A percentile compares a stretch with the other conserved stretches of the same genome.
These are phyloP conservation scores for Zaprionus capensis DNA, from an alignment of 1,140 invertebrate genomes.

Conservation along the genomic window DNA sequence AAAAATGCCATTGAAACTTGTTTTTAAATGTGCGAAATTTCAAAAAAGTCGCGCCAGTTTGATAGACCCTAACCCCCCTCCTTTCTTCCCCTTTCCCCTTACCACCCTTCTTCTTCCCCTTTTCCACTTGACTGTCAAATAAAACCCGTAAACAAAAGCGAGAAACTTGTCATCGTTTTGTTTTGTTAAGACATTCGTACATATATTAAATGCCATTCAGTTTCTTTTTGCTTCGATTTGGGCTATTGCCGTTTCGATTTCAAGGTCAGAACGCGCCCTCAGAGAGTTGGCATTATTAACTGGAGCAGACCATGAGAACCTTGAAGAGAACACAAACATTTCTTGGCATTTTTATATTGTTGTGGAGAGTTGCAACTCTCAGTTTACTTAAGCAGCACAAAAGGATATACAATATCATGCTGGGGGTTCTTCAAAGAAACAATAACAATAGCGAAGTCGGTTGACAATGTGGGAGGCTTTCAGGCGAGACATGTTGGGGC, in stretches of 20 bases:
- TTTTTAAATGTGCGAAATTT: constrained; percentile 67
- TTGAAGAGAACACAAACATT: constrained; percentile 1
- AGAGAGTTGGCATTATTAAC: constrained; percentile 1
- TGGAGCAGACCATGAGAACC: constrained; percentile 34
- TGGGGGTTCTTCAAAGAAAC: neutral
- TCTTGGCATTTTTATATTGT: constrained; percentile 8
- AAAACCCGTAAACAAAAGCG: constrained; percentile 14
- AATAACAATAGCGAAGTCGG: neutral
- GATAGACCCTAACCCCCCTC: neutral
- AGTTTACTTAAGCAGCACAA: constrained; percentile 64
- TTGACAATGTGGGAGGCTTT: constrained; percentile 70
- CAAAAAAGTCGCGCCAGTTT: constrained; percentile 15
- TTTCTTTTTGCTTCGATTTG: constrained; percentile 3
- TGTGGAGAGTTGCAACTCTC: constrained; percentile 30
- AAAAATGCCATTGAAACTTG: constrained; percentile 53
- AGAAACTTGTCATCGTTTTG: constrained; percentile 40
- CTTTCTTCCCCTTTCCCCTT: neutral
- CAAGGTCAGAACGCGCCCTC: constrained; percentile 26
- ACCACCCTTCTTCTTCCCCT: too few relatives aligned
- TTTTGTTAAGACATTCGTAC: constrained; percentile 27
- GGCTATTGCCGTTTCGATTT: constrained; percentile 31
- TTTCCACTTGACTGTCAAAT: neutral
- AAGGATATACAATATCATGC: constrained; percentile 51
- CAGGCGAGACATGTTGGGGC: constrained; percentile 64
- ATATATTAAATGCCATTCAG: constrained; percentile 16